A percentile compares a stretch with the other conserved stretches of the same genome.
phyloP scores from a whole-genome alignment of 2,113 vertebrate species.

The Apodemus speciosus region DNA sequence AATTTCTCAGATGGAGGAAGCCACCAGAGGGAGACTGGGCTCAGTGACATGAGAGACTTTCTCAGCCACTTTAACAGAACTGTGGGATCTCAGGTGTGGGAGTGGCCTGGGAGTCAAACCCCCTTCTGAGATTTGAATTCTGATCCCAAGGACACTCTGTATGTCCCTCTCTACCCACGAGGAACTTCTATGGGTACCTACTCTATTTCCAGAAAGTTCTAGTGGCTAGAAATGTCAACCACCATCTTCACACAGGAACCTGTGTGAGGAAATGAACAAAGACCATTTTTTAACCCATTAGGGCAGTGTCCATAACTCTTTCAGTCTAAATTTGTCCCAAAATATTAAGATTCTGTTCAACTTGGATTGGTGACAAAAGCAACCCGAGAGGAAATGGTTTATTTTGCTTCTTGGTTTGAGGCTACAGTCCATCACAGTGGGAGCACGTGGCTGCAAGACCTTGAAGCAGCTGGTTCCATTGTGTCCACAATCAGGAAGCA shows the following conservation, averaged over 20 bases:
- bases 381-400: not conserved
- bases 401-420: not conserved
- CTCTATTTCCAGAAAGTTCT: not conserved
- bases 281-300: not conserved
- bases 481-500: not conserved
- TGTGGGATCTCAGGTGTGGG: not conserved
- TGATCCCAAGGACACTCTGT: not conserved
- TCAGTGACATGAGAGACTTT: not conserved
- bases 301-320: not conserved
- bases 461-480: not conserved
- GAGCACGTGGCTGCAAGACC: too few species aligned
- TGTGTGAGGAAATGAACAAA: not conserved
- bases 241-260: not conserved
- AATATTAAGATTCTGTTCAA: not conserved
- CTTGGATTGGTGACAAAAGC: not conserved
- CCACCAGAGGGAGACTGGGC: not conserved
- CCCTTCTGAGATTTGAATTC: not conserved
- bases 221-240: not conserved
- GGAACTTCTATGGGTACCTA: not conserved
- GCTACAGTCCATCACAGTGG: not conserved
- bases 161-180: not conserved
- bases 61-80: not conserved
- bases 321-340: not conserved
- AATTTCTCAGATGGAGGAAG: not conserved
- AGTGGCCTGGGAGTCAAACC: not conserved